A percentile compares a stretch with the other conserved stretches of the same genome.
phyloP scores from a whole-genome alignment of 2,888 invertebrate genomes.

The Kuschelorhynchus macadamiae region DNA sequence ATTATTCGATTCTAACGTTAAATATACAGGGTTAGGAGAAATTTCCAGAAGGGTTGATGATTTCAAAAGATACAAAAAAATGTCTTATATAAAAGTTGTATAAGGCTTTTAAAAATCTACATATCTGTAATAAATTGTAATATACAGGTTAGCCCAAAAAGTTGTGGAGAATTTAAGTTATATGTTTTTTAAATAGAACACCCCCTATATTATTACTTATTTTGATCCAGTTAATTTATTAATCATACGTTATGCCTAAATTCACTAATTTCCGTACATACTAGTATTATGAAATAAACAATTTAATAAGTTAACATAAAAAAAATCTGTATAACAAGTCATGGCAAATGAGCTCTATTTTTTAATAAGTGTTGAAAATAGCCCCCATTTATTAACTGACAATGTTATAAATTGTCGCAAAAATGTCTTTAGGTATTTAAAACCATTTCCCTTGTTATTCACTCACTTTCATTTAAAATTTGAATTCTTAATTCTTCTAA shows the following conservation, averaged over 20 bases:
- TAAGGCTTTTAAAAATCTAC: conserved; percentile 5
- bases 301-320: conserved; percentile 12
- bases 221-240: neutral
- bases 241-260: conserved; percentile 5
- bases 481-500: conserved; percentile 8
- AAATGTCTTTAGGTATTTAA: conserved; percentile 21
- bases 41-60: neutral
- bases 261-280: conserved; percentile 5
- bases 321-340: conserved; percentile 11
- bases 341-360: conserved; percentile 11
- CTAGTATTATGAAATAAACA: conserved; percentile 3
- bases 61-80: conserved; percentile 1
- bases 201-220: neutral
- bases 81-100: conserved; percentile 2
- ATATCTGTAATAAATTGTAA: conserved; percentile 7
- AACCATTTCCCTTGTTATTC: no score
- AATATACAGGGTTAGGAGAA: no score
- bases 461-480: no score
- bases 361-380: conserved; percentile 10
- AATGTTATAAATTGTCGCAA: conserved; percentile 13
- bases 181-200: neutral
- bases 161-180: neutral
- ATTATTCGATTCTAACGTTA: no score
- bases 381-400: no score
- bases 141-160: conserved; percentile 1